These are phyloP conservation scores for Fragum fragum DNA, from an alignment of 2,888 invertebrate species.

Conservation along the genomic window DNA sequence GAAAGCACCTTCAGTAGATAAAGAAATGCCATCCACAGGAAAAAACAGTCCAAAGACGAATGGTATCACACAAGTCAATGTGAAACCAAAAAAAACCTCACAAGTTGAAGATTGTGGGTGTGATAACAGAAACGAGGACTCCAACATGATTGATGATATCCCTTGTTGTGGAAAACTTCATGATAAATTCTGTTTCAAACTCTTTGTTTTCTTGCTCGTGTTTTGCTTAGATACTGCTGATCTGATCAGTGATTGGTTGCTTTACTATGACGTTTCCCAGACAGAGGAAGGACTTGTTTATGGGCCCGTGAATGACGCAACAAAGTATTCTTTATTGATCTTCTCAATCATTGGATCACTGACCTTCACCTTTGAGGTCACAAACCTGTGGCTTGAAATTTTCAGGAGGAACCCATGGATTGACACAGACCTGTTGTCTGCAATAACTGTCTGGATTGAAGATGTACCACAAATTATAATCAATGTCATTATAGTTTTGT, in stretches of 20 bases:
- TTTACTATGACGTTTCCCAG: constrained; percentile 66
- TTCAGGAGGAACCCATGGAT: constrained; percentile 69
- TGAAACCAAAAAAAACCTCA: constrained; percentile 7
- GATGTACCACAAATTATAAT: constrained; percentile 74
- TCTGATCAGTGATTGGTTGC: constrained; percentile 75
- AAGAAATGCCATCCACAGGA: background rate
- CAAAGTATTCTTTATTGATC: constrained; percentile 59
- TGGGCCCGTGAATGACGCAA: constrained; percentile 65
- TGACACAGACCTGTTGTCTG: constrained; percentile 67
- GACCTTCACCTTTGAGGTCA: constrained; percentile 69
- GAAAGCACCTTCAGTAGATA: no score
- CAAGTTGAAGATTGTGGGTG: constrained; percentile 27
- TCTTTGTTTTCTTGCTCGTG: constrained; percentile 67
- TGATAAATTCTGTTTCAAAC: constrained; percentile 66
- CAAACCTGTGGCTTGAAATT: constrained; percentile 68
- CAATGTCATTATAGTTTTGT: constrained; percentile 73
- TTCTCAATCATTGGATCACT: constrained; percentile 74
- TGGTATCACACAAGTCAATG: background rate
- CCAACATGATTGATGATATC: constrained; percentile 45
- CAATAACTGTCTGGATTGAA: constrained; percentile 73
- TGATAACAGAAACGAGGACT: constrained; percentile 32
- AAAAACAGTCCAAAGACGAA: background rate
- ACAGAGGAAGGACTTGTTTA: constrained; percentile 75
- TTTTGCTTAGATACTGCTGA: constrained; percentile 70
- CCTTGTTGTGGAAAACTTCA: constrained; percentile 58